Evolutionary conservation across 1,140 invertebrate genomes (phyloP).

Genomic region (Diorhabda sublineata): DNA sequence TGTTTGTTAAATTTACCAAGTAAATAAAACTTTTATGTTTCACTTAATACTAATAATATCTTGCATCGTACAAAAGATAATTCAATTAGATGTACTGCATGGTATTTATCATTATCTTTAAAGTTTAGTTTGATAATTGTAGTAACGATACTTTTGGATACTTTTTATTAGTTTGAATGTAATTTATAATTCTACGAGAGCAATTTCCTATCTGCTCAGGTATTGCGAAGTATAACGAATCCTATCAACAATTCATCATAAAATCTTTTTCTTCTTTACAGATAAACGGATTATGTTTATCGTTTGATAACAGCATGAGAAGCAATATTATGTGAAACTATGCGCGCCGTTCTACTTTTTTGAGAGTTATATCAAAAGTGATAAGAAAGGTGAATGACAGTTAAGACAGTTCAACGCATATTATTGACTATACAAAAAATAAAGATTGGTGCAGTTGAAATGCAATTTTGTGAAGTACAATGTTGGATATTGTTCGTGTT

Average conservation of each 20-base stretch:
- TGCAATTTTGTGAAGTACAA: not conserved
- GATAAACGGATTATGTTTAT: constrained; percentile 11
- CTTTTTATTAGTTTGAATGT: no score
- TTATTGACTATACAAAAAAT: not conserved
- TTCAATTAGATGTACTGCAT: no score
- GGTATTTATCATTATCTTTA: no score
- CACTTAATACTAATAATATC: no score
- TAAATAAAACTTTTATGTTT: no score
- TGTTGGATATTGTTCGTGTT: not conserved
- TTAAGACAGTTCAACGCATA: constrained; percentile 1
- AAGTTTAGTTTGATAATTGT: no score
- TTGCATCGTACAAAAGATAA: no score
- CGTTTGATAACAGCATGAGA: constrained; percentile 10
- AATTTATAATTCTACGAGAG: no score
- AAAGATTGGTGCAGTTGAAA: not conserved
- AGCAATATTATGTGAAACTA: constrained; percentile 8
- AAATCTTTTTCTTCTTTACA: constrained; percentile 1
- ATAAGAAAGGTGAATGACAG: constrained; percentile 20
- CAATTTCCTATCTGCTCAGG: no score
- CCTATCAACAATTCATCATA: constrained; percentile 7
- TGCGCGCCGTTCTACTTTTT: constrained; percentile 17
- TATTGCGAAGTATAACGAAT: not conserved
- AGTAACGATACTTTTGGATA: no score
- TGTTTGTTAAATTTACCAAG: no score
- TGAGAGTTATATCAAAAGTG: constrained; percentile 15